A percentile compares a stretch with the other conserved stretches of the same genome.
Evolutionary conservation across 2,888 invertebrate genomes (phyloP).

Genomic region (Tortricodes alternella): DNA sequence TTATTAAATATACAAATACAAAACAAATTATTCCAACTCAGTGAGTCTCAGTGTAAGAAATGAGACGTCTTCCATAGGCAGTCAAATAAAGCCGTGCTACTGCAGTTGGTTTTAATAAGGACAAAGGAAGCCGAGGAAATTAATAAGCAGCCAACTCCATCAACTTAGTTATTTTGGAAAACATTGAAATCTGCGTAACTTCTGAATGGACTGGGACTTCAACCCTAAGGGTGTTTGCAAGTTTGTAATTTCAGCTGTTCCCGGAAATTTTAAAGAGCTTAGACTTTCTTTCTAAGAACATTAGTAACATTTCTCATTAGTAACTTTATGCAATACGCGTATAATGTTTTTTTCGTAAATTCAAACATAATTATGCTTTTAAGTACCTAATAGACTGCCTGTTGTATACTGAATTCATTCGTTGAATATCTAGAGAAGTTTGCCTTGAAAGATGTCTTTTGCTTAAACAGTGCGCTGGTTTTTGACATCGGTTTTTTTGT

Average conservation of each 20-base stretch:
- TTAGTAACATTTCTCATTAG: conserved; percentile 8
- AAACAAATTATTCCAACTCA: not conserved
- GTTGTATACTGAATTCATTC: no score
- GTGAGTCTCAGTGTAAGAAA: not conserved
- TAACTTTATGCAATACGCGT: conserved; percentile 1
- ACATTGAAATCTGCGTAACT: conserved; percentile 23
- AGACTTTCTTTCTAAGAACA: conserved; percentile 18
- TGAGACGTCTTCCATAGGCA: not conserved
- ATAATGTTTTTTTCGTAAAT: not conserved
- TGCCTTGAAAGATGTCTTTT: no score
- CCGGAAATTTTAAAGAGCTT: conserved; percentile 16
- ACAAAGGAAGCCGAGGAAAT: conserved; percentile 5
- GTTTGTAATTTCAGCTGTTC: conserved; percentile 25
- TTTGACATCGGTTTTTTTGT: no score
- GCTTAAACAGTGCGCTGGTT: no score
- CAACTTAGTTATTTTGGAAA: conserved; percentile 15
- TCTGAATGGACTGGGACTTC: conserved; percentile 20
- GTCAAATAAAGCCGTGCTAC: conserved; percentile 4
- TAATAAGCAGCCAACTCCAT: conserved; percentile 15
- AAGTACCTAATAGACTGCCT: no score
- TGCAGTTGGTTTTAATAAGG: conserved; percentile 12
- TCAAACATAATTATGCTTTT: no score
- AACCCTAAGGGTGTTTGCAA: conserved; percentile 17
- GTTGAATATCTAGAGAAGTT: no score
- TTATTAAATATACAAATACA: not conserved